phyloP scores from a whole-genome alignment of 1,140 invertebrate species.

The silkworm (Bombyx mori) region ASM3026992v2 NC_085121.1:17054501-17055000 shows the following conservation, averaged over 20 bases:
- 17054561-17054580: too few relatives aligned
- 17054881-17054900: conserved; percentile 28
- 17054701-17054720: conserved; percentile 94
- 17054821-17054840: conserved; percentile 87
- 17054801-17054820: conserved; percentile 86
- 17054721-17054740: conserved; percentile 93
- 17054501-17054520: too few relatives aligned
- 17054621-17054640: too few relatives aligned
- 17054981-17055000: conserved; percentile 71
- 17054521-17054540: too few relatives aligned
- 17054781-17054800: conserved; percentile 86
- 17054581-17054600: too few relatives aligned
- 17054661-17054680: too few relatives aligned
- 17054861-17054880: conserved; percentile 70
- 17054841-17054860: conserved; percentile 83
- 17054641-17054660: too few relatives aligned
- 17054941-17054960: conserved; percentile 64
- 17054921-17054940: conserved; percentile 60
- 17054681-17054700: conserved; percentile 84
- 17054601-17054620: too few relatives aligned
- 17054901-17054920: conserved; percentile 54
- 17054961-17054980: not conserved
- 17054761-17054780: conserved; percentile 91
- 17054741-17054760: conserved; percentile 93
- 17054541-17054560: too few relatives aligned